phyloP scores from a whole-genome alignment of 2,888 invertebrate genomes.

The Strigamia crassipes region DNA sequence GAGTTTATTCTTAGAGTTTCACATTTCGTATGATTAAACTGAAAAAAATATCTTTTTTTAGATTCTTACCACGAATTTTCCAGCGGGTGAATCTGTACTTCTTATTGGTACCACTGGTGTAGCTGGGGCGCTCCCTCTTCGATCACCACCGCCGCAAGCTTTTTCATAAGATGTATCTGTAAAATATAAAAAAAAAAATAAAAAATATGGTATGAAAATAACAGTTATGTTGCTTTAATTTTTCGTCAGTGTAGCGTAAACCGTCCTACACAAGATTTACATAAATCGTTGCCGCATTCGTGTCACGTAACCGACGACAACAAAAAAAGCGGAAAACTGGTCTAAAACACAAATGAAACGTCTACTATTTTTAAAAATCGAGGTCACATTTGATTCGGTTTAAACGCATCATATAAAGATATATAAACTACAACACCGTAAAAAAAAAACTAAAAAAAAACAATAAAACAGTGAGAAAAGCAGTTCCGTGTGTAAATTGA shows the following conservation, averaged over 20 bases:
- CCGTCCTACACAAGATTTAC: not conserved
- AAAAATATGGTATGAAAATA: not conserved
- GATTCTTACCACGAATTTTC: slow-evolving; percentile 73
- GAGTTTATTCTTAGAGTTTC: not conserved
- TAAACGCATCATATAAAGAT: too few relatives aligned
- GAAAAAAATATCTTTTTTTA: too few relatives aligned
- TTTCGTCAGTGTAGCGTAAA: not conserved
- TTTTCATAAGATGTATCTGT: slow-evolving; percentile 92
- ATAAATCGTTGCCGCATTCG: not conserved
- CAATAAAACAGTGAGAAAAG: too few relatives aligned
- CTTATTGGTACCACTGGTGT: slow-evolving; percentile 75
- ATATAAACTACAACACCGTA: too few relatives aligned
- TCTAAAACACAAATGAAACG: not conserved
- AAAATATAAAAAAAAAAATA: slow-evolving; percentile 57
- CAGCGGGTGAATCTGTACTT: slow-evolving; percentile 72
- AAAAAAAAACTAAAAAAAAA: too few relatives aligned
- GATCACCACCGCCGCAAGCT: slow-evolving; percentile 66
- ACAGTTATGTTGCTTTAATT: not conserved
- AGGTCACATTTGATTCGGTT: not conserved
- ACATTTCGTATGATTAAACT: too few relatives aligned
- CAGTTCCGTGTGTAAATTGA: not conserved
- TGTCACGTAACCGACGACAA: not conserved
- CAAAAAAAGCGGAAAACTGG: not conserved
- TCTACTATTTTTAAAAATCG: not conserved
- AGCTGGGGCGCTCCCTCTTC: slow-evolving; percentile 70